These are phyloP conservation scores for Myotis myotis DNA, from an alignment of 2,797 vertebrate species.

Conservation along the genomic window DNA sequence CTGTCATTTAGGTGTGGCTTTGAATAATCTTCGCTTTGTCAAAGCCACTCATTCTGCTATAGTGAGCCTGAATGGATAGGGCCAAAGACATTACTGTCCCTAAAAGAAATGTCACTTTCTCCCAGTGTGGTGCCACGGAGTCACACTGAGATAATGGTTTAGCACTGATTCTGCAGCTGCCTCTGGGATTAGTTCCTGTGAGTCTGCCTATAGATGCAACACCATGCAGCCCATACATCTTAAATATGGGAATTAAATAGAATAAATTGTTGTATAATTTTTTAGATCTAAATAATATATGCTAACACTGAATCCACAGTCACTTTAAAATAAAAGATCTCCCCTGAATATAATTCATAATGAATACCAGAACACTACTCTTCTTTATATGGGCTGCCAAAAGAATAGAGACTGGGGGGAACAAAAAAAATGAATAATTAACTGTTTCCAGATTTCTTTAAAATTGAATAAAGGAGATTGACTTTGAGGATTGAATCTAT, in stretches of 20 bases:
- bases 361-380: neutral
- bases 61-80: neutral
- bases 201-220: neutral
- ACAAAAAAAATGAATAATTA: neutral
- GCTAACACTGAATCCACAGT: neutral
- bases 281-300: neutral
- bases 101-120: conserved; percentile 6
- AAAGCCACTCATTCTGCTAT: neutral
- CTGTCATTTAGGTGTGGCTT: neutral
- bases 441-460: conserved; percentile 17
- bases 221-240: neutral
- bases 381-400: neutral
- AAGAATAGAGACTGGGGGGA: neutral
- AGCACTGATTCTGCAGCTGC: neutral
- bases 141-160: neutral
- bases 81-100: conserved; percentile 2
- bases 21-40: neutral
- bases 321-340: neutral
- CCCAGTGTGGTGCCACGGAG: neutral
- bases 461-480: conserved; percentile 16
- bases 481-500: conserved; percentile 49
- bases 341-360: neutral
- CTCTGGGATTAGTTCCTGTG: neutral
- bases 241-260: neutral
- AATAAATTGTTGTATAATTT: neutral